Conservation (phyloP, 35 echinoderm and acorn worm genomes). For the Eucidaris tribuloides region DNA sequence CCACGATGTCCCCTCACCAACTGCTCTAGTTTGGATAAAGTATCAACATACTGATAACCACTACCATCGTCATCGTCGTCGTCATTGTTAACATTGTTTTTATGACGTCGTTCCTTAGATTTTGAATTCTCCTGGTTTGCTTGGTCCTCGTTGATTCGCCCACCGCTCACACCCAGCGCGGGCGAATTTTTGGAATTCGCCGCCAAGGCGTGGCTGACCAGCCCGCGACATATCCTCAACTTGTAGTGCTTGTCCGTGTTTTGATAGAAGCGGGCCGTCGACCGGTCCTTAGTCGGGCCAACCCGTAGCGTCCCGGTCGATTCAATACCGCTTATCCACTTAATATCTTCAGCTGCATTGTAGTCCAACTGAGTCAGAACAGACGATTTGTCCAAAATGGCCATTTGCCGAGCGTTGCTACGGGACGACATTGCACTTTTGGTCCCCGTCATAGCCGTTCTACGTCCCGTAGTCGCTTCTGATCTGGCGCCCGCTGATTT, state of each 20-base stretch:
- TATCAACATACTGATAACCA: too few species aligned
- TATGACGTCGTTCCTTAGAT: too few species aligned
- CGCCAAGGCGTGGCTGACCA: conserved; percentile 75
- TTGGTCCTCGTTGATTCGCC: conserved; percentile 31
- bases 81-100: too few species aligned
- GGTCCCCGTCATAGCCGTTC: not conserved
- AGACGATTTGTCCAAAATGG: conserved; percentile 60
- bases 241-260: conserved; percentile 56
- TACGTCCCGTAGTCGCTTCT: not conserved
- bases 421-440: conserved; percentile 12
- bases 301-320: conserved; percentile 64
- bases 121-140: not conserved
- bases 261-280: conserved; percentile 45
- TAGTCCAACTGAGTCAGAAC: conserved; percentile 73
- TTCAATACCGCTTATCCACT: conserved; percentile 76
- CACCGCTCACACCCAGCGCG: conserved; percentile 57
- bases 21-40: too few species aligned
- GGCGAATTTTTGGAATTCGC: conserved; percentile 15
- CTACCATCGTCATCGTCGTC: too few species aligned
- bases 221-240: conserved; percentile 67
- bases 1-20: too few species aligned
- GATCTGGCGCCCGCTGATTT: conserved; percentile 23
- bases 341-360: conserved; percentile 69
- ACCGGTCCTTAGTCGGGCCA: conserved; percentile 28
- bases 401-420: conserved; percentile 46